Evolutionary conservation across 2,113 vertebrate species (phyloP), one percentile per base, ranked within the genome.

Genomic region (Echinops telfairi): DNA sequence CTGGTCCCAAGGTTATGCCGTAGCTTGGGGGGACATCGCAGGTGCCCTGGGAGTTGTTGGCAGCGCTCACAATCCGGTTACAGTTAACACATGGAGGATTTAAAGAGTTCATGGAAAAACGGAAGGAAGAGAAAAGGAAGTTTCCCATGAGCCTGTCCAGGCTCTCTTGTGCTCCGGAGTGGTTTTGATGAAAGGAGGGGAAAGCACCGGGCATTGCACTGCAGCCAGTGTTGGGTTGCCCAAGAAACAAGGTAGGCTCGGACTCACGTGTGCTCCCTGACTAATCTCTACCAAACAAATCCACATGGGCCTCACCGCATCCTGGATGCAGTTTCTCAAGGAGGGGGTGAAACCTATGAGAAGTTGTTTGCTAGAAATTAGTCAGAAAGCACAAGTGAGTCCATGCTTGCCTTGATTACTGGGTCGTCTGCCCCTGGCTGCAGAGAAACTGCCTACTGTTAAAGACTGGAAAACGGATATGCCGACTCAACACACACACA

Each of bases 51-150:
- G 11, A 77, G 15, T 20, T 25, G 20, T 20, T 20, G 38, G 23
- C 27, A 1, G 25, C 7, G 36, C 40, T 79, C 38, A 29, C 1
- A 11, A 0, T 15, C 16, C 40, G 0, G 5, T 0, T 1, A 5
- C 25, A 73, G 20, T 83, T 53, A 53, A 53, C 9, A 53, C 47
- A 53, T 14, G 12, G 47, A 53, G 47, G 47, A 53, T 53, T 53
- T 53, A 53, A 40, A 40, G 47, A 53, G 47, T 53, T 53, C 47
- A 10, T 53, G 47, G 12, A 14, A 53, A 53, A 53, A 53, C 10
- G 47, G 47, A 53, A 53, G 9, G 47, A 14, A 14, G 47, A 53
- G 47, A 53, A 53, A 53, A 53, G 47, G 47, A 53, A 53, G 47
- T 53, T 53, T 53, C 47, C 47, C 47, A 53, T 53, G 47, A 53